Evolutionary conservation across 2,113 vertebrate species (phyloP).

Genomic region (Edolisoma coerulescens): DNA sequence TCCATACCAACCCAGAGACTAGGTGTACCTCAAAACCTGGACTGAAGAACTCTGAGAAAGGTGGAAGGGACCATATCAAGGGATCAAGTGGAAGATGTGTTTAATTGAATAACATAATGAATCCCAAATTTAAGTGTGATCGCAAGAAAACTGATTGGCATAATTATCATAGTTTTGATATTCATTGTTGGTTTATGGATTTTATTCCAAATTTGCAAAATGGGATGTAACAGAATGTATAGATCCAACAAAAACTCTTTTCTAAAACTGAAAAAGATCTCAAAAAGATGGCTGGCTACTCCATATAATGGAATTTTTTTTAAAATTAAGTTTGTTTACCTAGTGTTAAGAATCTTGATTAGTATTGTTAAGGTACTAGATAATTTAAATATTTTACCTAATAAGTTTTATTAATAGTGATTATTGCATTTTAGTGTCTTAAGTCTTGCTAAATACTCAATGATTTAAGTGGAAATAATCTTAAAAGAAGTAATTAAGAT

Average conservation of each 20-base stretch:
- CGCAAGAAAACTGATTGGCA: neutral
- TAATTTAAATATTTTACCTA: neutral
- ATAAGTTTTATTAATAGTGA: neutral
- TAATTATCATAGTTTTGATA: neutral
- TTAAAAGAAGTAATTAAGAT: neutral
- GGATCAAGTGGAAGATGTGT: neutral
- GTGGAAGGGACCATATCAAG: neutral
- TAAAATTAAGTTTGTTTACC: neutral
- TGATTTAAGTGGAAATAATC: neutral
- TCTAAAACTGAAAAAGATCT: neutral
- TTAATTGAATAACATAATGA: neutral
- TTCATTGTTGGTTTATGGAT: neutral
- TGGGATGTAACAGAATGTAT: neutral
- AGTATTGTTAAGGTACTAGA: neutral
- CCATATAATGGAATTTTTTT: neutral
- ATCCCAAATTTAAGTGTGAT: neutral
- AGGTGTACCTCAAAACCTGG: neutral
- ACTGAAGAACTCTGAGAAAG: neutral
- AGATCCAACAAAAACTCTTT: neutral
- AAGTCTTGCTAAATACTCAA: neutral
- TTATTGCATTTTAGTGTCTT: neutral
- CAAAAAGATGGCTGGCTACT: neutral
- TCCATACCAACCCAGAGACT: neutral
- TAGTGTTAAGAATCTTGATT: neutral
- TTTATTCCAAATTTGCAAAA: neutral